phyloP scores from a whole-genome alignment of 2,113 vertebrate species.

The Gobio gobio region DNA sequence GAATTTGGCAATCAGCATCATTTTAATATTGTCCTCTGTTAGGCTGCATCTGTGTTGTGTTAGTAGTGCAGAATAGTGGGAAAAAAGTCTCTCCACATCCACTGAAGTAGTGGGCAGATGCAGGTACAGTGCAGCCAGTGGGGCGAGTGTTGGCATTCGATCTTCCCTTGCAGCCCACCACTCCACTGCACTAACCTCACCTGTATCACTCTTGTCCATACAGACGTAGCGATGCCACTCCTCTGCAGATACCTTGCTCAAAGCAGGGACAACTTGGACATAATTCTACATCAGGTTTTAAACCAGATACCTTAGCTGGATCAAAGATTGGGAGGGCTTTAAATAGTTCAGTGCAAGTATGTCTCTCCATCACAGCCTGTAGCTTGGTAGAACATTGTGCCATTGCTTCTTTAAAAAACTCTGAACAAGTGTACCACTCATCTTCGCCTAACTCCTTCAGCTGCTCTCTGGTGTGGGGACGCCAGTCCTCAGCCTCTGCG shows the following conservation, averaged over 20 bases:
- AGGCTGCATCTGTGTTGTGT: not conserved
- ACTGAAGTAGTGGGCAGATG: not conserved
- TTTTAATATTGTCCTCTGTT: not conserved
- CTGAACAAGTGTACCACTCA: not conserved
- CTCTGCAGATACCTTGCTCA: not conserved
- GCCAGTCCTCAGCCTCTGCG: not conserved
- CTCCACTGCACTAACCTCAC: not conserved
- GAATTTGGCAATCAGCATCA: no score
- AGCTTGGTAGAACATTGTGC: not conserved
- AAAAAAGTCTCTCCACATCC: not conserved
- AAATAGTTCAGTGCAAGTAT: not conserved
- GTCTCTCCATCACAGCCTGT: not conserved
- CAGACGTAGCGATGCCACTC: not conserved
- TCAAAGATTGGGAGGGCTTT: constrained; percentile 25
- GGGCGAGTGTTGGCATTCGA: not conserved
- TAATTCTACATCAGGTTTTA: constrained; percentile 2
- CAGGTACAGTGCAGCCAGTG: constrained; percentile 3
- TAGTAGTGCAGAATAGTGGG: not conserved
- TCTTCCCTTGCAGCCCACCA: not conserved
- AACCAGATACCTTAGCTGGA: not conserved
- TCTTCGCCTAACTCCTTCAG: not conserved
- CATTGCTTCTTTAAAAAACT: not conserved
- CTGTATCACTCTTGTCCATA: not conserved
- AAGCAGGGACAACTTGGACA: not conserved
- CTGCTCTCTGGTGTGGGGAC: not conserved